Evolutionary conservation across 2,888 invertebrate genomes (phyloP).

Genomic region (Metellina segmentata): DNA sequence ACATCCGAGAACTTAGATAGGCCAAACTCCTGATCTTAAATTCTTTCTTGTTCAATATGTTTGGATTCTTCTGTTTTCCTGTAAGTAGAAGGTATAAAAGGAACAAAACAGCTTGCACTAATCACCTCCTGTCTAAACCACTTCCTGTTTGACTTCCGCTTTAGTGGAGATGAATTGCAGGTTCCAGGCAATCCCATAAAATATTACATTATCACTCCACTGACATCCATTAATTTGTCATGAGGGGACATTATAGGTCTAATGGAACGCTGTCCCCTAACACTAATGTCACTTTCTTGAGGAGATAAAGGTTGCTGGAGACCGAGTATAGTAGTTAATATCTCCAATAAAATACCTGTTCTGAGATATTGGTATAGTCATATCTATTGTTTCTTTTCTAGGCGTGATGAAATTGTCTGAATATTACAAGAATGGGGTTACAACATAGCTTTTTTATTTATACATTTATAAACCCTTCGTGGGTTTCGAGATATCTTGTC

Average conservation of each 20-base stretch:
- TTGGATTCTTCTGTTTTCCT: no score
- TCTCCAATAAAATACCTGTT: no score
- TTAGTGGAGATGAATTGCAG: constrained; percentile 16
- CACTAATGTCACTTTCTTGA: neutral
- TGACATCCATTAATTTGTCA: constrained; percentile 6
- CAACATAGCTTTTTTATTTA: no score
- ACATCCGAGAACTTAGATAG: neutral
- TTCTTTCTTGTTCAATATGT: neutral
- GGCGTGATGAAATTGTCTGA: no score
- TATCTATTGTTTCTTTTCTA: no score
- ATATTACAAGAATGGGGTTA: no score
- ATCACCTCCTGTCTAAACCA: neutral
- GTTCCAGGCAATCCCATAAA: neutral
- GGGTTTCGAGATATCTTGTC: no score
- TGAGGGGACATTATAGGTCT: constrained; percentile 22
- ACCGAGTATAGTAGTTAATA: neutral
- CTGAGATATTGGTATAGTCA: no score
- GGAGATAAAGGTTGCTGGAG: neutral
- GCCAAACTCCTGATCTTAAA: neutral
- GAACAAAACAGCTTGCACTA: neutral
- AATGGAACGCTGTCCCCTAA: neutral
- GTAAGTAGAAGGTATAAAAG: neutral
- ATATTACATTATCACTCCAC: neutral
- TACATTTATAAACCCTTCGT: no score
- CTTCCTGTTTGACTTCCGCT: neutral